Evolutionary conservation across 53 echinoderm and acorn worm genomes (phyloP), one percentile per base, ranked within the genome.

Genomic region (Echinometra lucunter): DNA sequence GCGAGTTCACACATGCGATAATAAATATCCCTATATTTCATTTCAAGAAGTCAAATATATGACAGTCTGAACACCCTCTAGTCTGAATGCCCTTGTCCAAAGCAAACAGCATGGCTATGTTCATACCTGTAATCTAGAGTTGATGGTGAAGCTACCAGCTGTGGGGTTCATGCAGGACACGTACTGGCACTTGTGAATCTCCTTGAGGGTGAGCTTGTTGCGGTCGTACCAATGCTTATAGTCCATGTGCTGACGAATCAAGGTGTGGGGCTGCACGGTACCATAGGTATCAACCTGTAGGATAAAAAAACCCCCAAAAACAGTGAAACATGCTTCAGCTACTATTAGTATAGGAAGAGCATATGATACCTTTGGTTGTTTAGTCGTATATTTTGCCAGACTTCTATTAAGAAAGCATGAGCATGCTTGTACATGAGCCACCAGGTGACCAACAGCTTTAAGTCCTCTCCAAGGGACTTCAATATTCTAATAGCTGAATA

Each of bases 201-300:
- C 98, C 94, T 98, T 98, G 74, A 98, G 96, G 30, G 95, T 81
- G 16, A 98, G 97, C 94, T 98, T 98, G 34, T 90, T 82, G 44
- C 99, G 95, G 88, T 99, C 99, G 42, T 99, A 99, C 99, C 99
- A 99, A 95, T 97, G 98, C 78, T 96, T 97, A 95, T 98, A 99
- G 94, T 99, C 99, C 97, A 99, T 98, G 95, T 98, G 98, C 80
- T 98, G 99, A 15, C 98, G 96, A 95, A 98, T 98, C 93, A 99
- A 44, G 37, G 97, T 98, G 89, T 98, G 98, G 34, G 99, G 99
- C 49, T 98, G 99, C 66, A 97, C 98, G 38, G 98, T 97, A 72
- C 98, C 99, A 80, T 98, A 99, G 32, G 98, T 97, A 95, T 99
- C 99, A 63, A 98, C 98, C 97, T 97, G 55, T 6, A 13, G 56